These are phyloP conservation scores for Sisyra nigra DNA, from an alignment of 2,888 invertebrate species.

Conservation along the genomic window DNA sequence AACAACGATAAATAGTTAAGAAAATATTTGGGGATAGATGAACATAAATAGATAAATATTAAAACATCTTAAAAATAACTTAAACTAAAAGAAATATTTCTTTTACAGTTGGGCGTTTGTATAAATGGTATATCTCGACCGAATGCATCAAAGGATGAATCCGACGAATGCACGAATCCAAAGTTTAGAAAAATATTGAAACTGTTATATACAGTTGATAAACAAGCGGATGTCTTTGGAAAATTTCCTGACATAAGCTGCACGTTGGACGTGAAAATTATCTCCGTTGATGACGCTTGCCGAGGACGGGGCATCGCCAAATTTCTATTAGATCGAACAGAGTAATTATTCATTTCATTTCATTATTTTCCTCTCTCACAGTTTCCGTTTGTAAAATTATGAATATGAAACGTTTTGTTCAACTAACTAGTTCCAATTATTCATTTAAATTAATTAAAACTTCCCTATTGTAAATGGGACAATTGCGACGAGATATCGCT, in stretches of 20 bases:
- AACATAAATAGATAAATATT: too few species aligned
- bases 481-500: too few species aligned
- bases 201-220: conserved; percentile 39
- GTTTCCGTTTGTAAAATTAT: not conserved
- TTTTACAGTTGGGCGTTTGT: conserved; percentile 20
- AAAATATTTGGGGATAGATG: too few species aligned
- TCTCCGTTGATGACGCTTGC: conserved; percentile 48
- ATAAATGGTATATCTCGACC: conserved; percentile 22
- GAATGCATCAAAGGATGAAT: conserved; percentile 27
- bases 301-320: conserved; percentile 51
- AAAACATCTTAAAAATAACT: too few species aligned
- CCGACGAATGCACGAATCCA: conserved; percentile 34
- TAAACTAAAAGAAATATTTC: too few species aligned
- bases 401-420: not conserved
- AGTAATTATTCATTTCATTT: conserved; percentile 38
- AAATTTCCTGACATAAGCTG: conserved; percentile 36
- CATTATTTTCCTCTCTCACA: not conserved
- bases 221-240: conserved; percentile 35
- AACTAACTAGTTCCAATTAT: too few species aligned
- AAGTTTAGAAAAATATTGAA: conserved; percentile 49
- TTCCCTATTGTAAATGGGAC: too few species aligned
- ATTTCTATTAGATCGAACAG: conserved; percentile 38
- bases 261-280: conserved; percentile 43
- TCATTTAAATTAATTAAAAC: too few species aligned
- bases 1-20: too few species aligned